Evolutionary conservation across 1,140 invertebrate genomes (phyloP).

Genomic region (Drosophila melanica): DNA sequence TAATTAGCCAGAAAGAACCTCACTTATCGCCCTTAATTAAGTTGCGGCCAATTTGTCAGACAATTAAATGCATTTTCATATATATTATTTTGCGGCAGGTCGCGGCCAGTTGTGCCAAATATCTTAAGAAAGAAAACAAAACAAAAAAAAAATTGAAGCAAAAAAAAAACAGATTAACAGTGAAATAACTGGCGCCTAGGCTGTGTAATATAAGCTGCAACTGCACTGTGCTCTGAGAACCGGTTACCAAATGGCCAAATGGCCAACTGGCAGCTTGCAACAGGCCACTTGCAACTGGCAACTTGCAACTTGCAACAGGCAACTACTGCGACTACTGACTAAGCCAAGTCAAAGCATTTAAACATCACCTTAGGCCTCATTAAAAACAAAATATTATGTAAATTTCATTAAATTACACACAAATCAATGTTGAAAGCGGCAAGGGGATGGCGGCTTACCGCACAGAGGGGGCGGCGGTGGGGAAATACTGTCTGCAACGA

Average conservation of each 20-base stretch:
- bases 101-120: neutral
- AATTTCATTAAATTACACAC: slow-evolving; percentile 83
- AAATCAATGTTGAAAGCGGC: slow-evolving; percentile 68
- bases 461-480: neutral
- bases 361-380: slow-evolving; percentile 83
- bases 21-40: slow-evolving; percentile 75
- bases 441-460: neutral
- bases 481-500: neutral
- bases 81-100: slow-evolving; percentile 62
- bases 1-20: slow-evolving; percentile 60
- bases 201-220: slow-evolving; percentile 27
- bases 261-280: slow-evolving; percentile 48
- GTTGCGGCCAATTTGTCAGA: slow-evolving; percentile 80
- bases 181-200: slow-evolving; percentile 44
- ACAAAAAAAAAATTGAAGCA: slow-evolving; percentile 10
- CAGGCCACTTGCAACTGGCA: slow-evolving; percentile 10
- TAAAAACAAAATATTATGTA: slow-evolving; percentile 83
- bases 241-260: slow-evolving; percentile 41
- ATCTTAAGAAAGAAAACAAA: slow-evolving; percentile 35
- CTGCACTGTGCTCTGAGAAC: slow-evolving; percentile 29
- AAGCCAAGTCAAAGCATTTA: slow-evolving; percentile 81
- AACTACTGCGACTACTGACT: slow-evolving; percentile 45
- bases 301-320: slow-evolving; percentile 22
- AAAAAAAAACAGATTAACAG: slow-evolving; percentile 53
- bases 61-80: slow-evolving; percentile 52